Evolutionary conservation across 53 echinoderm and acorn worm species (phyloP).

Genomic region (Antedon mediterranea): DNA sequence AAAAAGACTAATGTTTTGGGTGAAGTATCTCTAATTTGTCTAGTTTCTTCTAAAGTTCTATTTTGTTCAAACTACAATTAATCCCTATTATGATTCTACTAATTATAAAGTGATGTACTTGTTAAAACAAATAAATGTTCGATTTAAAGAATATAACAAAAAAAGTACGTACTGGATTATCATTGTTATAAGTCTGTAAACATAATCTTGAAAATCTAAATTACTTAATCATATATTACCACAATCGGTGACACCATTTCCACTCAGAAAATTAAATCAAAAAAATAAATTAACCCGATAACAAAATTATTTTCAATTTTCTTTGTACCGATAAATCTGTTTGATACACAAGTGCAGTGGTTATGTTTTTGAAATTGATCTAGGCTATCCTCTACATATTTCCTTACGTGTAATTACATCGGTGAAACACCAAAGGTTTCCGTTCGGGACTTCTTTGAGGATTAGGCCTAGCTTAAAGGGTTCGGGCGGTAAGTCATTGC

Average conservation of each 20-base stretch:
- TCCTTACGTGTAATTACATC: not conserved
- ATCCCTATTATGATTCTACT: too few relatives aligned
- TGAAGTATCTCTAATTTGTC: too few relatives aligned
- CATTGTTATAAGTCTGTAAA: too few relatives aligned
- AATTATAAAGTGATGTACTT: too few relatives aligned
- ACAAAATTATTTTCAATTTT: not conserved
- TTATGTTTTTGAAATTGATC: not conserved
- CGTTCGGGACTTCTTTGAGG: not conserved
- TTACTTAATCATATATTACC: not conserved
- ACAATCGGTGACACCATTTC: not conserved
- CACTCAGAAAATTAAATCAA: not conserved
- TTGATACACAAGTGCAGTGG: not conserved
- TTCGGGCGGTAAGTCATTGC: not conserved
- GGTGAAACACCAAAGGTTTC: not conserved
- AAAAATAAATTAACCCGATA: not conserved
- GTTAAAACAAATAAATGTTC: too few relatives aligned
- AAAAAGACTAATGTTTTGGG: too few relatives aligned
- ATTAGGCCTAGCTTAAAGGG: not conserved
- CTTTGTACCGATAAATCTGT: not conserved
- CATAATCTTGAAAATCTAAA: too few relatives aligned
- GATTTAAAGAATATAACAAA: too few relatives aligned
- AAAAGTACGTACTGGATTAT: too few relatives aligned
- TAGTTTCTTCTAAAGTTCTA: too few relatives aligned
- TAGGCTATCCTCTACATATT: not conserved
- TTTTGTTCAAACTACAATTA: too few relatives aligned